These are phyloP conservation scores for Melanargia galathea DNA, from an alignment of 2,888 invertebrate genomes.

Conservation along the genomic window DNA sequence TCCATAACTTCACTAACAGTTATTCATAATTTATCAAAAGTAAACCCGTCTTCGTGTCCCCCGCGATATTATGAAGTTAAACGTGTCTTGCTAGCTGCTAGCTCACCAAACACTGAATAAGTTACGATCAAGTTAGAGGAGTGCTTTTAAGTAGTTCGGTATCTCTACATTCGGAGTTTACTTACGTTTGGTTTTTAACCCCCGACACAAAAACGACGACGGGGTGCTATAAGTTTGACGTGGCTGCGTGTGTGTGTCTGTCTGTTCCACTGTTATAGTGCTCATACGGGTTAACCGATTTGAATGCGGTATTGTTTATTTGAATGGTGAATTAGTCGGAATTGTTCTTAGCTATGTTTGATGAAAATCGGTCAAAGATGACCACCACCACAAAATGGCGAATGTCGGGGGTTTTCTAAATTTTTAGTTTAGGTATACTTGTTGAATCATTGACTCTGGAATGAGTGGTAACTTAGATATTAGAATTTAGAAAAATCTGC, in stretches of 20 bases:
- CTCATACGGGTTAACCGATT: too few species aligned
- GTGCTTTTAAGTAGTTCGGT: constrained; percentile 35
- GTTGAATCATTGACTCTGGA: constrained; percentile 29
- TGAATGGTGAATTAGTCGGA: too few species aligned
- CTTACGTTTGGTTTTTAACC: constrained; percentile 27
- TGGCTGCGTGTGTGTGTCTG: too few species aligned
- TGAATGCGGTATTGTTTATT: too few species aligned
- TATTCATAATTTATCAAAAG: constrained; percentile 44
- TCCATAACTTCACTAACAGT: constrained; percentile 26
- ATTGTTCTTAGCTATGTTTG: too few species aligned
- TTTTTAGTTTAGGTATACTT: too few species aligned
- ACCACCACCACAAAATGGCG: too few species aligned
- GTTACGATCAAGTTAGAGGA: constrained; percentile 41
- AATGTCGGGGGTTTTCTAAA: too few species aligned
- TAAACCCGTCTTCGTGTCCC: constrained; percentile 44
- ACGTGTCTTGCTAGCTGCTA: constrained; percentile 43
- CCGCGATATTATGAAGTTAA: constrained; percentile 44
- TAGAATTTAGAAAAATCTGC: constrained; percentile 10
- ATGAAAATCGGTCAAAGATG: too few species aligned
- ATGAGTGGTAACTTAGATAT: constrained; percentile 12
- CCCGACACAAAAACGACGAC: too few species aligned
- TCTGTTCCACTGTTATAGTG: too few species aligned
- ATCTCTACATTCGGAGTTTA: constrained; percentile 31
- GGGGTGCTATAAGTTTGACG: too few species aligned
- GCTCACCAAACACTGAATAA: constrained; percentile 46